These are phyloP conservation scores for Trinectes maculatus DNA, from an alignment of 2,113 vertebrate genomes.

Conservation along the genomic window DNA sequence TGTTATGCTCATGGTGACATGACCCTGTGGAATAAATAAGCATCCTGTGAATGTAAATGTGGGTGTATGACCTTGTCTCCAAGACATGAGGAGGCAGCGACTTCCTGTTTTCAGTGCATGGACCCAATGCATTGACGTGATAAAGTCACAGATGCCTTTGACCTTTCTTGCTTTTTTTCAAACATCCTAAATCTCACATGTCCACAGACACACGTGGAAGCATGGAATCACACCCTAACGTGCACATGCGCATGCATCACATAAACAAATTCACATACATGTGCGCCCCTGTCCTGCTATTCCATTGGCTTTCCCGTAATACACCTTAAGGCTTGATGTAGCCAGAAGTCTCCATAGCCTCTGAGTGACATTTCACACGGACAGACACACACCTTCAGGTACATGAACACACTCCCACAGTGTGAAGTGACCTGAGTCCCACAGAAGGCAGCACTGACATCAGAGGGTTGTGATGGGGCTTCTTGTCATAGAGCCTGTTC, in stretches of 20 bases:
- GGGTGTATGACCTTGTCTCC: slow-evolving; percentile 24
- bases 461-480: slow-evolving; percentile 42
- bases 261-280: slow-evolving; percentile 1
- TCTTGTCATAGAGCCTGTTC: slow-evolving; percentile 57
- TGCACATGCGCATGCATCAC: background rate
- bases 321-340: background rate
- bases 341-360: slow-evolving; percentile 18
- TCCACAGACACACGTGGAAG: background rate
- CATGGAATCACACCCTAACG: slow-evolving; percentile 2
- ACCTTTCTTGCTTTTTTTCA: slow-evolving; percentile 19
- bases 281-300: background rate
- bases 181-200: slow-evolving; percentile 6
- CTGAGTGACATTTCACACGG: slow-evolving; percentile 28
- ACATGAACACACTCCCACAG: slow-evolving; percentile 36
- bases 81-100: background rate
- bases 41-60: slow-evolving; percentile 28
- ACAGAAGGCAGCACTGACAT: slow-evolving; percentile 40
- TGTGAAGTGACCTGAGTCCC: slow-evolving; percentile 58
- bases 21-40: slow-evolving; percentile 40
- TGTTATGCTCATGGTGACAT: slow-evolving; percentile 7
- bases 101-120: slow-evolving; percentile 23
- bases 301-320: background rate
- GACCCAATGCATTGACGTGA: slow-evolving; percentile 9
- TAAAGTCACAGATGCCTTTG: slow-evolving; percentile 36
- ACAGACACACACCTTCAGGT: slow-evolving; percentile 30